A percentile compares a stretch with the other conserved stretches of the same genome.
These are phyloP conservation scores for Acanthaster planci DNA, from an alignment of 35 echinoderm and acorn worm genomes.

Conservation along the genomic window DNA sequence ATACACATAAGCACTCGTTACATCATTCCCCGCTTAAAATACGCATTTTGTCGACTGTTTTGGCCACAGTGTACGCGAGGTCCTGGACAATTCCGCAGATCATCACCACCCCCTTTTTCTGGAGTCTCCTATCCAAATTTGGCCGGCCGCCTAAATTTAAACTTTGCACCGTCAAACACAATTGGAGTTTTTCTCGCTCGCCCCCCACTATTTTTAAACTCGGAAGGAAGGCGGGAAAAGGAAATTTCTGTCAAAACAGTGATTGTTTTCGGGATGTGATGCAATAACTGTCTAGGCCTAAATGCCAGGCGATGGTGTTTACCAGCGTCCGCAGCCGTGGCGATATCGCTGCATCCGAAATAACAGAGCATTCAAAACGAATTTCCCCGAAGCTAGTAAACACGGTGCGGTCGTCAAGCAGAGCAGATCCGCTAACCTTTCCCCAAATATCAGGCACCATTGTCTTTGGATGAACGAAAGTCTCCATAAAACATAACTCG, in stretches of 20 bases:
- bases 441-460: too few relatives aligned
- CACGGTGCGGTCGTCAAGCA: too few relatives aligned
- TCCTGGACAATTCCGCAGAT: conserved; percentile 6
- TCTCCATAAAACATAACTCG: too few relatives aligned
- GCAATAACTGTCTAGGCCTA: neutral
- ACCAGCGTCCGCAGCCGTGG: neutral
- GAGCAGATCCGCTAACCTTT: too few relatives aligned
- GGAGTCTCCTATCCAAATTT: conserved; percentile 14
- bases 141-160: neutral
- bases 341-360: too few relatives aligned
- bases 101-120: neutral
- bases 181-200: neutral
- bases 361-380: too few relatives aligned
- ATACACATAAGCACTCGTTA: too few relatives aligned
- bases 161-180: too few relatives aligned
- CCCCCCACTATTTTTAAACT: conserved; percentile 10
- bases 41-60: conserved; percentile 20
- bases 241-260: neutral
- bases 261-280: conserved; percentile 4
- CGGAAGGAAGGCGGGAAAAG: neutral
- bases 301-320: conserved; percentile 13
- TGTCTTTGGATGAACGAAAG: too few relatives aligned
- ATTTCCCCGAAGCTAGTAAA: too few relatives aligned
- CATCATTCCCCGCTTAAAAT: neutral
- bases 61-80: neutral